Evolutionary conservation across 2,888 invertebrate species (phyloP).

Genomic region (Watsonalla binaria): DNA sequence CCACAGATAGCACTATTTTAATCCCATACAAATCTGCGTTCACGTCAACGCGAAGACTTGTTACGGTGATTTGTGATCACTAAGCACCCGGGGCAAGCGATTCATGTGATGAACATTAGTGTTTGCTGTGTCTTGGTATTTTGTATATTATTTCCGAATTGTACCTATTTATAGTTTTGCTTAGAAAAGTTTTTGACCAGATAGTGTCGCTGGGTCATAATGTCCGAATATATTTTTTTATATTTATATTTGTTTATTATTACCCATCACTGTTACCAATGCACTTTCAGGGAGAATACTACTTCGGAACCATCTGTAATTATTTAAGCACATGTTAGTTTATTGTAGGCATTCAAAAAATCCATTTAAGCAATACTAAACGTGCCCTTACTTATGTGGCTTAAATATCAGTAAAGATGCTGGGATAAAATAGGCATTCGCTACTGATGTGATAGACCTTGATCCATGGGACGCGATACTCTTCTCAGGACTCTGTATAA

Average conservation of each 20-base stretch:
- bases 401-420: conserved; percentile 47
- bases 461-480: conserved; percentile 64
- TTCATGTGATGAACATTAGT: too few relatives aligned
- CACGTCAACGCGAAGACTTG: too few relatives aligned
- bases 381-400: conserved; percentile 48
- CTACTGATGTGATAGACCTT: conserved; percentile 53
- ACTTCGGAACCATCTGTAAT: conserved; percentile 65
- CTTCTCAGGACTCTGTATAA: conserved; percentile 54
- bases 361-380: neutral
- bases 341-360: neutral
- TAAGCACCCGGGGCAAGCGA: too few relatives aligned
- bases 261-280: conserved; percentile 62
- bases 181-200: too few relatives aligned
- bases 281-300: conserved; percentile 64
- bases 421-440: conserved; percentile 43
- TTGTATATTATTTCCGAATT: too few relatives aligned
- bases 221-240: conserved; percentile 6
- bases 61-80: too few relatives aligned
- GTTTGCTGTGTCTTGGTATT: too few relatives aligned
- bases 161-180: too few relatives aligned
- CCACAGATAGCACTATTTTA: too few relatives aligned
- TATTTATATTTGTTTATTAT: conserved; percentile 22
- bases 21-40: too few relatives aligned
- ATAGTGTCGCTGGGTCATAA: conserved; percentile 10
- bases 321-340: neutral